These are phyloP conservation scores for Heteronetta atricapilla DNA, from an alignment of 2,113 vertebrate species.

Conservation along the genomic window DNA sequence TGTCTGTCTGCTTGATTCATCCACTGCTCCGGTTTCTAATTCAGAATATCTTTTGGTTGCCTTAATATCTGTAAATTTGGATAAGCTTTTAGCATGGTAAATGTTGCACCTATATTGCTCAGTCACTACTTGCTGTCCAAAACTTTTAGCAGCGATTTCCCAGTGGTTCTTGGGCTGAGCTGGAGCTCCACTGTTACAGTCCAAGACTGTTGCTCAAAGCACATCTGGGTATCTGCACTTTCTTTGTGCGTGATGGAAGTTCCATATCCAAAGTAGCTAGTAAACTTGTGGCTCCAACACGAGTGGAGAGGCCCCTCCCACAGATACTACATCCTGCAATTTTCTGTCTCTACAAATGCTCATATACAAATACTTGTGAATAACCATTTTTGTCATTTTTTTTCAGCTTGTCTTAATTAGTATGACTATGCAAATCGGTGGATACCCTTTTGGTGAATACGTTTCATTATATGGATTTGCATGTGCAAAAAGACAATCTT, in stretches of 20 bases:
- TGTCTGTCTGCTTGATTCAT: background rate
- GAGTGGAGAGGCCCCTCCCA: background rate
- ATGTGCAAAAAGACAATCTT: background rate
- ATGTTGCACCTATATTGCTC: background rate
- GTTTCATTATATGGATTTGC: background rate
- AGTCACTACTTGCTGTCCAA: rapidly evolving
- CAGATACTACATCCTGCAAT: background rate
- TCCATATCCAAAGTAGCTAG: background rate
- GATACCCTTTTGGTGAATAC: background rate
- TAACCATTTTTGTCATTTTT: background rate
- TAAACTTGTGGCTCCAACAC: background rate
- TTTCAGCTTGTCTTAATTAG: background rate
- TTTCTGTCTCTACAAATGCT: background rate
- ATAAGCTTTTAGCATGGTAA: background rate
- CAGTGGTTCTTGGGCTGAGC: background rate
- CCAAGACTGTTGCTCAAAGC: background rate
- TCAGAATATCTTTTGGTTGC: background rate
- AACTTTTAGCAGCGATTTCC: background rate
- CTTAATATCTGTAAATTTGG: background rate
- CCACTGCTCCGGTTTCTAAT: background rate
- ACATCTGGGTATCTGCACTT: background rate
- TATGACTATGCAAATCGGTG: background rate
- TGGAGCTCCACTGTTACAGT: background rate
- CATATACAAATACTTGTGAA: background rate
- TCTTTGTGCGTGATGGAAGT: background rate